Percentiles rank a stretch among this genome's conserved stretches.
Evolutionary conservation across 2,888 invertebrate species (phyloP).

Genomic region (Myathropa florea): DNA sequence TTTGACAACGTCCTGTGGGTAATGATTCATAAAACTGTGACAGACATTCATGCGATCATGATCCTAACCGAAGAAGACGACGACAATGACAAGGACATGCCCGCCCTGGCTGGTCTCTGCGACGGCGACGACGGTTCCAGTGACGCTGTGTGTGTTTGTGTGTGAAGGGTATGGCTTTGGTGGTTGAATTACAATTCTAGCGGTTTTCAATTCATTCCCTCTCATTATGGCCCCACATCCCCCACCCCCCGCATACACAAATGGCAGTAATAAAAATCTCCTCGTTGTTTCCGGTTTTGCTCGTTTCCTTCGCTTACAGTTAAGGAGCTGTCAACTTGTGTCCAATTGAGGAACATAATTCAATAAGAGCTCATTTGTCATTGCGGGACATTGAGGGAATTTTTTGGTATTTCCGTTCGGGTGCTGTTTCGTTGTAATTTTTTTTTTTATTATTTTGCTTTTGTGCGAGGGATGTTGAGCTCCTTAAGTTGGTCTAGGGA

Average conservation of each 20-base stretch:
- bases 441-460: slow-evolving; percentile 1
- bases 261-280: slow-evolving; percentile 67
- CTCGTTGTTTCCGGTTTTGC: slow-evolving; percentile 57
- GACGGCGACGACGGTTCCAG: not conserved
- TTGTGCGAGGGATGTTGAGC: not conserved
- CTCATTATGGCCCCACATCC: slow-evolving; percentile 37
- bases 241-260: slow-evolving; percentile 15
- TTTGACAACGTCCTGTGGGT: slow-evolving; percentile 61
- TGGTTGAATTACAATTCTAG: slow-evolving; percentile 41
- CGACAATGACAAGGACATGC: slow-evolving; percentile 18
- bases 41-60: slow-evolving; percentile 68
- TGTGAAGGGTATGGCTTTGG: not conserved
- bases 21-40: slow-evolving; percentile 66
- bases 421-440: slow-evolving; percentile 21
- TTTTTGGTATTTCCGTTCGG: slow-evolving; percentile 52
- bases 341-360: slow-evolving; percentile 74
- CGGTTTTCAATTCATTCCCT: slow-evolving; percentile 61
- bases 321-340: slow-evolving; percentile 68
- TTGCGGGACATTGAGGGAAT: slow-evolving; percentile 61
- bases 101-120: not conserved
- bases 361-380: slow-evolving; percentile 76
- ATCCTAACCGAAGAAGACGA: slow-evolving; percentile 30
- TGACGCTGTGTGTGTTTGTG: not conserved
- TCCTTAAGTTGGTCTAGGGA: not conserved
- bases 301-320: slow-evolving; percentile 61